These are phyloP conservation scores for Mythimna albipuncta DNA, from an alignment of 2,888 invertebrate genomes.

Conservation along the genomic window DNA sequence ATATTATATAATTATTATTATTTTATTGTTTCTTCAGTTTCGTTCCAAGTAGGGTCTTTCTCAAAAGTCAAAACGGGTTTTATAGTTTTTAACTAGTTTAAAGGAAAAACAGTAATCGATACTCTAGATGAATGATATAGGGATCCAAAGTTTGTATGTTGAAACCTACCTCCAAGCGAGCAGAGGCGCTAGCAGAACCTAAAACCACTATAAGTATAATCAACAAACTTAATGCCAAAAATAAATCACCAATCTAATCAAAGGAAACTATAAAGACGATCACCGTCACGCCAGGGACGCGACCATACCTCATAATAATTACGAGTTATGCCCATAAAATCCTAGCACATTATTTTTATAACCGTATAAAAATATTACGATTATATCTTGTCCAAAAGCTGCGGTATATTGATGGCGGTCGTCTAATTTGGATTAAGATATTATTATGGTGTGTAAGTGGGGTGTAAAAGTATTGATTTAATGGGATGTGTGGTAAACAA, in stretches of 20 bases:
- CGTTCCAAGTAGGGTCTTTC: too few species aligned
- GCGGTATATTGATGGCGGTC: constrained; percentile 71
- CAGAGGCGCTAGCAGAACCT: too few species aligned
- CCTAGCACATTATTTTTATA: constrained; percentile 78
- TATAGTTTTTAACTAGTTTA: too few species aligned
- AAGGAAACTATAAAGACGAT: constrained; percentile 63
- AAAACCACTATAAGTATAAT: constrained; percentile 4
- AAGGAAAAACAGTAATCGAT: too few species aligned
- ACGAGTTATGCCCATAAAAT: constrained; percentile 76
- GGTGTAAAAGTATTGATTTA: constrained; percentile 57
- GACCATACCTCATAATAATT: constrained; percentile 77
- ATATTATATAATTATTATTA: too few species aligned
- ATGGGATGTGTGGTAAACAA: constrained; percentile 14
- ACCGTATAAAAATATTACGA: constrained; percentile 74
- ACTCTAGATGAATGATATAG: too few species aligned
- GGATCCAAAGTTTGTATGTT: too few species aligned
- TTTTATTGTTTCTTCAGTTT: too few species aligned
- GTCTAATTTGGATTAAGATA: constrained; percentile 70
- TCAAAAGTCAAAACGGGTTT: too few species aligned
- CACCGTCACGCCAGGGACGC: constrained; percentile 52
- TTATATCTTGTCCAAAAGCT: constrained; percentile 54
- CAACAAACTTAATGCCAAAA: constrained; percentile 38
- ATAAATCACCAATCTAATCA: constrained; percentile 71
- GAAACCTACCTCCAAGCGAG: too few species aligned
- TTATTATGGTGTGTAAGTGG: constrained; percentile 45